A percentile compares a stretch with the other conserved stretches of the same genome.
Evolutionary conservation across 1,140 invertebrate genomes (phyloP).

Genomic region (Lucilia cuprina): DNA sequence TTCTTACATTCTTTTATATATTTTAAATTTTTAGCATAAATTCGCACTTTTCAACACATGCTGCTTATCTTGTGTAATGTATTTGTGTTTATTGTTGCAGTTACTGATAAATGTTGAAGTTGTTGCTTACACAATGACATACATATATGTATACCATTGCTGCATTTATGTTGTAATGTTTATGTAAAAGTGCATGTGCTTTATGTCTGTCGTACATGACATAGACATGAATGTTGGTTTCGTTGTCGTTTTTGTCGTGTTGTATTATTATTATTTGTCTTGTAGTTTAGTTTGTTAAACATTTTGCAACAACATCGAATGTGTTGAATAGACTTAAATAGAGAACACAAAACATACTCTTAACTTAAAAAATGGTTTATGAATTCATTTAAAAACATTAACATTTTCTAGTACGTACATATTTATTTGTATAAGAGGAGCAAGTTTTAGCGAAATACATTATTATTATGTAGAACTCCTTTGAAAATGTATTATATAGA

Average conservation of each 20-base stretch:
- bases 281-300: constrained; percentile 5
- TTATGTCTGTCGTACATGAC: neutral
- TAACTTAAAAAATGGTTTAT: too few species aligned
- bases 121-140: neutral
- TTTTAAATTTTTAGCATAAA: neutral
- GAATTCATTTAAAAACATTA: neutral
- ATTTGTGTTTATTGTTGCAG: neutral
- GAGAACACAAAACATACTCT: neutral
- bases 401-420: neutral
- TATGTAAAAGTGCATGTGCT: neutral
- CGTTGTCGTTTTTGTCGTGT: neutral
- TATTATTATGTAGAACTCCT: too few species aligned
- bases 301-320: neutral
- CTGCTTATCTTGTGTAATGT: neutral
- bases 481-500: neutral
- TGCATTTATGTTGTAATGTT: too few species aligned
- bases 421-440: neutral
- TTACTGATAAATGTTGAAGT: neutral
- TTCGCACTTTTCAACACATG: constrained; percentile 14
- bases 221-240: neutral
- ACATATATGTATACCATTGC: too few species aligned
- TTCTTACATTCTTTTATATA: neutral
- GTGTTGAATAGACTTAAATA: neutral
- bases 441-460: too few species aligned
- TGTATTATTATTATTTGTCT: constrained; percentile 6